phyloP scores from a whole-genome alignment of 2,797 vertebrate genomes.

The Siniperca undulata region DNA sequence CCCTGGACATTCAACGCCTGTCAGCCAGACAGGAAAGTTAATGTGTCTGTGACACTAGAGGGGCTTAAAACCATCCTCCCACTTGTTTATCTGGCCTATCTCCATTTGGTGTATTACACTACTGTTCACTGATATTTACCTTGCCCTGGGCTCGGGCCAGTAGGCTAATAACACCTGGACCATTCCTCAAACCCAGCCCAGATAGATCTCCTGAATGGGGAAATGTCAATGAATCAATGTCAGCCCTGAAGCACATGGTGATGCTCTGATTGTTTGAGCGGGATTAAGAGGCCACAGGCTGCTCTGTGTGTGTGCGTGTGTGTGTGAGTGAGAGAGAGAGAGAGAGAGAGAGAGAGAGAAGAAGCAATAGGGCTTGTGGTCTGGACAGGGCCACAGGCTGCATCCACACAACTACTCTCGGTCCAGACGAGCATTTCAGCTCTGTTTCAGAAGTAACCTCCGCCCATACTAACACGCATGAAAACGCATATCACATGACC shows the following conservation, averaged over 20 bases:
- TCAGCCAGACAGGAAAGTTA: conserved; percentile 49
- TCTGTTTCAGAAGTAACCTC: too few species aligned
- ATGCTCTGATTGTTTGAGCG: conserved; percentile 78
- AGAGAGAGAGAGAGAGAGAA: not conserved
- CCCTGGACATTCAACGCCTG: conserved; percentile 5
- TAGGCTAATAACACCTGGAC: conserved; percentile 68
- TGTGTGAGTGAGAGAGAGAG: not conserved
- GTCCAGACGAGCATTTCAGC: too few species aligned
- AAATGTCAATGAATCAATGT: conserved; percentile 80
- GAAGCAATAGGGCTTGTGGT: conserved; percentile 53
- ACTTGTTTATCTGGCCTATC: conserved; percentile 62
- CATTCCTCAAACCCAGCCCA: conserved; percentile 61
- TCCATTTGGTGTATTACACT: conserved; percentile 65
- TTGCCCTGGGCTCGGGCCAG: conserved; percentile 56
- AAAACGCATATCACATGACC: too few species aligned
- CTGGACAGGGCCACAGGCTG: conserved; percentile 63
- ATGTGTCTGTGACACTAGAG: conserved; percentile 56
- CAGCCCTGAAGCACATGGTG: conserved; percentile 69
- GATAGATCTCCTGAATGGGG: conserved; percentile 68
- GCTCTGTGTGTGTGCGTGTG: not conserved
- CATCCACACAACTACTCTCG: too few species aligned
- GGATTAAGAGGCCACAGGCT: conserved; percentile 77
- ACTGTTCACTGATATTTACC: conserved; percentile 70
- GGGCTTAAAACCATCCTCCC: conserved; percentile 50
- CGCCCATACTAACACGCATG: too few species aligned